Conservation (phyloP, 2,797 vertebrate species). For the Nannoperca obscura region DNA sequence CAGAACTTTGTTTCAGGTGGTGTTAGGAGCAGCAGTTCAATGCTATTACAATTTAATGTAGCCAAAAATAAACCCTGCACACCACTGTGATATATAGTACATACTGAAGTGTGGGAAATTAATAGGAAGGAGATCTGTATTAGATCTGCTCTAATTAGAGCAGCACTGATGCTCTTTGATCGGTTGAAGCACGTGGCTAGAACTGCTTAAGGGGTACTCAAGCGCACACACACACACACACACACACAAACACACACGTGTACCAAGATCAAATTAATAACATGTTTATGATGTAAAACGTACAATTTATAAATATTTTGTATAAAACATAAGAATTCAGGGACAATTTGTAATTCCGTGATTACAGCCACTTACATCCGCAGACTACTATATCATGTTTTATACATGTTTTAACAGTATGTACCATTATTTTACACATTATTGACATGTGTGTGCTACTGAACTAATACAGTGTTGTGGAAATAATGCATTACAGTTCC, state of each 20-base stretch:
- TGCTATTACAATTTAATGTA: slow-evolving; percentile 15
- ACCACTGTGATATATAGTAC: slow-evolving; percentile 23
- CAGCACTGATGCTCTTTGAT: slow-evolving; percentile 68
- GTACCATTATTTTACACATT: not conserved
- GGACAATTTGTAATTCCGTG: not conserved
- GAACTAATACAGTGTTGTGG: not conserved
- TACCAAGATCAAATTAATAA: not conserved
- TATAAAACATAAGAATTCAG: not conserved
- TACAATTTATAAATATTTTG: not conserved
- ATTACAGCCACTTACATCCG: not conserved
- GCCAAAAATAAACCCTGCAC: slow-evolving; percentile 24
- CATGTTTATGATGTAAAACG: slow-evolving; percentile 7
- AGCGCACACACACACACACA: not conserved
- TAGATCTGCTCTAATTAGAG: slow-evolving; percentile 59
- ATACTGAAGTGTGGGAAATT: slow-evolving; percentile 37
- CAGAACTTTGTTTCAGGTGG: slow-evolving; percentile 12
- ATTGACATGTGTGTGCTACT: not conserved
- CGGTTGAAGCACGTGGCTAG: slow-evolving; percentile 38
- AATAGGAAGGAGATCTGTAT: slow-evolving; percentile 42
- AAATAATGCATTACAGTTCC: not conserved
- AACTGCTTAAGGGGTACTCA: slow-evolving; percentile 45
- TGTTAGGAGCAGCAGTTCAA: slow-evolving; percentile 9
- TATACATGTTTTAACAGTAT: not conserved
- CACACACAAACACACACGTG: not conserved
- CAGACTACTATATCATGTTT: not conserved